phyloP scores from a whole-genome alignment of 2,113 vertebrate genomes.

The Drymodes brunneopygia region DNA sequence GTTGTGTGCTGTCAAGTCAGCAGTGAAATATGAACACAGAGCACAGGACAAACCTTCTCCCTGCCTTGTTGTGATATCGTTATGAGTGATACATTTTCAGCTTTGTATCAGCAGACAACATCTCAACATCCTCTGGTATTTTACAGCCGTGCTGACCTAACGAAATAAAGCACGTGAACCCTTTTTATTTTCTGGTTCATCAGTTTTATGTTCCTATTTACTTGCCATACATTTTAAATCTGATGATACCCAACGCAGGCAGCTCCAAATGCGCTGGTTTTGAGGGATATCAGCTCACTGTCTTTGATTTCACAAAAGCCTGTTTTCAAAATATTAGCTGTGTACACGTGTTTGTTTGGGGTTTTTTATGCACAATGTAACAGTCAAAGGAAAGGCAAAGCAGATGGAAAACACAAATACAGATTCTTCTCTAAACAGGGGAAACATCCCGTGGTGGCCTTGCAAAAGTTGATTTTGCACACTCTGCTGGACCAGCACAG shows the following conservation, averaged over 20 bases:
- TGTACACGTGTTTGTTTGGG: rapidly evolving
- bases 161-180: background rate
- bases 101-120: background rate
- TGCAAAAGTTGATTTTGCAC: background rate
- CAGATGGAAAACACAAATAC: background rate
- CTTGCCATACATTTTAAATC: background rate
- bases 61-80: background rate
- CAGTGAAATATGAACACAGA: background rate
- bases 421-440: background rate
- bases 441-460: background rate
- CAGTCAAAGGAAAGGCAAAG: background rate
- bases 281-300: background rate
- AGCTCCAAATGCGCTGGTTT: background rate
- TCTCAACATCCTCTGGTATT: background rate
- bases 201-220: constrained; percentile 8
- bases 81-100: background rate
- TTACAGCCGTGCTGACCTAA: background rate
- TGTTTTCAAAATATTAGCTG: background rate
- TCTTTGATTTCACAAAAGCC: background rate
- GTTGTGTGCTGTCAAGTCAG: background rate
- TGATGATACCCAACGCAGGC: background rate
- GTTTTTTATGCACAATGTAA: background rate
- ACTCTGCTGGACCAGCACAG: background rate
- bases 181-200: constrained; percentile 27
- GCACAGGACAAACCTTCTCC: background rate